These are phyloP conservation scores for Drosophila merina DNA, from an alignment of 2,888 invertebrate genomes.

Conservation along the genomic window DNA sequence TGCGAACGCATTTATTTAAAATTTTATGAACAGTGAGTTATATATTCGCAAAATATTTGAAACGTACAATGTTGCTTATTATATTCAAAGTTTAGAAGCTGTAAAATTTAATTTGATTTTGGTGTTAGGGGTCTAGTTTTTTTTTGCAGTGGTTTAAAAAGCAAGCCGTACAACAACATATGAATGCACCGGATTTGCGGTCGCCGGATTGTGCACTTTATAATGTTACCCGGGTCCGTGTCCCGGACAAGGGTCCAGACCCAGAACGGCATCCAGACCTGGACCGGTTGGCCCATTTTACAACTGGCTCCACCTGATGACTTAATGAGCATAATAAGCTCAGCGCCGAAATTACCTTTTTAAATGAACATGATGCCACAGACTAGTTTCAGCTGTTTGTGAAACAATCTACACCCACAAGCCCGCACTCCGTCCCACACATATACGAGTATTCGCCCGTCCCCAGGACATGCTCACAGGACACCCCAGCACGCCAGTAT, in stretches of 20 bases:
- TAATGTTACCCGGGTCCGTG: constrained; percentile 53
- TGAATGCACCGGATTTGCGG: constrained; percentile 66
- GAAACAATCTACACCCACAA: constrained; percentile 25
- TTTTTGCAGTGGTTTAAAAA: constrained; percentile 12
- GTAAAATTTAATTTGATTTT: background rate
- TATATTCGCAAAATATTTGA: background rate
- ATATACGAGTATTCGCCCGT: constrained; percentile 6
- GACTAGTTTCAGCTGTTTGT: constrained; percentile 29
- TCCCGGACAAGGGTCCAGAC: constrained; percentile 16
- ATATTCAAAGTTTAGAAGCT: too few relatives aligned
- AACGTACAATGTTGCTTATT: background rate
- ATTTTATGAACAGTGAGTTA: background rate
- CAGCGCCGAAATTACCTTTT: constrained; percentile 77
- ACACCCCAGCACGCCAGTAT: constrained; percentile 15
- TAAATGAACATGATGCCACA: constrained; percentile 74
- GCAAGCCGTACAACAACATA: constrained; percentile 53
- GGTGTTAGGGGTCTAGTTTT: background rate
- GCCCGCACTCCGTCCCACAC: constrained; percentile 21
- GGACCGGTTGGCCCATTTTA: constrained; percentile 42
- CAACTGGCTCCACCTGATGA: constrained; percentile 58
- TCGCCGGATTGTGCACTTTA: constrained; percentile 59
- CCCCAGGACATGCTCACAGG: constrained; percentile 16
- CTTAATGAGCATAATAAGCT: constrained; percentile 79
- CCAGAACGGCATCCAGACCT: constrained; percentile 22
- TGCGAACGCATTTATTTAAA: background rate